phyloP scores from a whole-genome alignment of 2,113 vertebrate species.

The Eulacestoma nigropectus region DNA sequence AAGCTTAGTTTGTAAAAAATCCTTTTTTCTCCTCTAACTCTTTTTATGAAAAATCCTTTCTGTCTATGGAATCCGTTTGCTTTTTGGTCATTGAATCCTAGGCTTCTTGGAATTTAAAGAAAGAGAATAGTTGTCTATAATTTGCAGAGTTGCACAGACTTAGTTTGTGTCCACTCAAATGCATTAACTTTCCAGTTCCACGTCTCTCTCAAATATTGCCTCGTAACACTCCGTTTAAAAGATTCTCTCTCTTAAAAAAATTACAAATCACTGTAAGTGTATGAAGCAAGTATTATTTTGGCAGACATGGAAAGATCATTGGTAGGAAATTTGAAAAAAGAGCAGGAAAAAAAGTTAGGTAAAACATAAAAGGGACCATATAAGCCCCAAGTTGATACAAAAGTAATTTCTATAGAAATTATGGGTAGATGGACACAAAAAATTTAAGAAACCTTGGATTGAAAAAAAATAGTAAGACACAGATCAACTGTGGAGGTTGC shows the following conservation, averaged over 20 bases:
- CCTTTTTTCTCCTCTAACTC: not conserved
- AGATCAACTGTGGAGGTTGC: not conserved
- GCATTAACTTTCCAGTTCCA: not conserved
- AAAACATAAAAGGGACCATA: not conserved
- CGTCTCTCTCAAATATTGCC: not conserved
- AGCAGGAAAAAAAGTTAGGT: not conserved
- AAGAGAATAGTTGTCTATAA: not conserved
- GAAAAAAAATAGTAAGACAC: not conserved
- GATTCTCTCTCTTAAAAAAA: not conserved
- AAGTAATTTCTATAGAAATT: not conserved
- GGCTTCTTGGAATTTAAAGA: not conserved
- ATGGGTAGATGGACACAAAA: not conserved
- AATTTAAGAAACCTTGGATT: not conserved
- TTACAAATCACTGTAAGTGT: not conserved
- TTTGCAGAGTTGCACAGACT: not conserved
- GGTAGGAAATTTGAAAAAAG: not conserved
- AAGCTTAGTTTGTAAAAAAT: not conserved
- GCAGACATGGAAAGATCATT: not conserved
- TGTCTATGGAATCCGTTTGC: not conserved
- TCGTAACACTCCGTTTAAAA: not conserved
- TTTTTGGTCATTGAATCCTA: not conserved
- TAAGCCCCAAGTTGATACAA: not conserved
- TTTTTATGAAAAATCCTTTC: not conserved
- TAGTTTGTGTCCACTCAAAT: not conserved
- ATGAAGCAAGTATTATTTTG: not conserved